Percentiles rank a stretch among this genome's conserved stretches.
Conservation (phyloP, 1,140 invertebrate genomes). For the Lepidurus arcticus region DNA sequence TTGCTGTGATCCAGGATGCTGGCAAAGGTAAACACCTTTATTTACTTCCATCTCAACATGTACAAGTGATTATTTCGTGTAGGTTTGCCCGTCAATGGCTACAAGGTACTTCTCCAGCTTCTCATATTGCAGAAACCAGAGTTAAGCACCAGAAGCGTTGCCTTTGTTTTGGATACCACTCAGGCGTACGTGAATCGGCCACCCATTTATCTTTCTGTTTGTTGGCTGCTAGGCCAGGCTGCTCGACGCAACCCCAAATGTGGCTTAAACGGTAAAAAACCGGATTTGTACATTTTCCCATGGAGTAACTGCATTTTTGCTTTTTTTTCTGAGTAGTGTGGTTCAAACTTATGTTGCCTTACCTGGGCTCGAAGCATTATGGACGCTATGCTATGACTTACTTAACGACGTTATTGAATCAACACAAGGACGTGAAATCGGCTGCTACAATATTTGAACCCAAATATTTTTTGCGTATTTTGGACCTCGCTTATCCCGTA, state of each 20-base stretch:
- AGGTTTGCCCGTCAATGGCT: slow-evolving; percentile 22
- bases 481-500: background rate
- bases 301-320: background rate
- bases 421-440: background rate
- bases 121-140: slow-evolving; percentile 25
- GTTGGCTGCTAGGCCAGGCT: slow-evolving; percentile 24
- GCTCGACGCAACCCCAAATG: slow-evolving; percentile 16
- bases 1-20: slow-evolving; percentile 7
- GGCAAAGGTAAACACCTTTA: background rate
- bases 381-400: background rate
- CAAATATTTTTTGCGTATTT: slow-evolving; percentile 5
- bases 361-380: background rate
- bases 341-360: background rate
- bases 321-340: background rate
- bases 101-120: slow-evolving; percentile 27
- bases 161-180: background rate
- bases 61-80: background rate
- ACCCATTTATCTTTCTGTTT: background rate
- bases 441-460: background rate
- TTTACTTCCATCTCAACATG: background rate
- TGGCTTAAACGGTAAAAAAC: slow-evolving; percentile 15
- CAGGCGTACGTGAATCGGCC: background rate
- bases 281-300: background rate
- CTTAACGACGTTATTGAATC: background rate
- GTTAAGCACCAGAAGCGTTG: background rate